A percentile compares a stretch with the other conserved stretches of the same genome.
Conservation (phyloP, 2,888 invertebrate species). For the Apamea crenata region DNA sequence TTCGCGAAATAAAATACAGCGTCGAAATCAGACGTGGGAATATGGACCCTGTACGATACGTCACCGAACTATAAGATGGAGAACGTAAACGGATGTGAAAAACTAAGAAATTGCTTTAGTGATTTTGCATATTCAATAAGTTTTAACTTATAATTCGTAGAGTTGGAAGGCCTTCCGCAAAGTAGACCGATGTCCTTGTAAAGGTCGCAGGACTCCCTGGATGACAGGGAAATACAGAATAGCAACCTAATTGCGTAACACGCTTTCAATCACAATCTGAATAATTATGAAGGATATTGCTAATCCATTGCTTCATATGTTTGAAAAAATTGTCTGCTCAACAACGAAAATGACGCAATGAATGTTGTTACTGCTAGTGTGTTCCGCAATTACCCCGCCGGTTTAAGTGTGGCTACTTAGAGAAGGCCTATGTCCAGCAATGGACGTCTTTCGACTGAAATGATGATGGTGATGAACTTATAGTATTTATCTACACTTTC, state of each 20-base stretch:
- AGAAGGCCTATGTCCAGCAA: not conserved
- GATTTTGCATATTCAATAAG: not conserved
- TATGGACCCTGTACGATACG: slow-evolving; percentile 70
- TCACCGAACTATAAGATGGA: slow-evolving; percentile 62
- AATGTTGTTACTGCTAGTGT: too few relatives aligned
- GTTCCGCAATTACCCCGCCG: too few relatives aligned
- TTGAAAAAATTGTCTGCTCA: too few relatives aligned
- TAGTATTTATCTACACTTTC: not conserved
- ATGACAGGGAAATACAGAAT: not conserved
- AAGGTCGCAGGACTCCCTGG: not conserved
- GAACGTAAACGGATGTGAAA: slow-evolving; percentile 54
- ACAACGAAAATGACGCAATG: too few relatives aligned
- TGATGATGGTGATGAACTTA: not conserved
- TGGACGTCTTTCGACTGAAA: not conserved
- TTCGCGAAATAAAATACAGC: slow-evolving; percentile 74
- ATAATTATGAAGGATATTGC: too few relatives aligned
- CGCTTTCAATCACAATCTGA: too few relatives aligned
- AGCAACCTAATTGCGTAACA: too few relatives aligned
- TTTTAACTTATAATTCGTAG: not conserved
- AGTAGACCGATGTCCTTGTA: not conserved
- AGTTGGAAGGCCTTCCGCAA: not conserved
- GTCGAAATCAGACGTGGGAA: slow-evolving; percentile 80
- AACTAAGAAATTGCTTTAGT: not conserved
- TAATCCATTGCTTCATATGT: too few relatives aligned
- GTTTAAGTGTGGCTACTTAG: not conserved